A percentile compares a stretch with the other conserved stretches of the same genome.
Evolutionary conservation across 1,140 invertebrate species (phyloP).

Genomic region (Chelonus insularis): DNA sequence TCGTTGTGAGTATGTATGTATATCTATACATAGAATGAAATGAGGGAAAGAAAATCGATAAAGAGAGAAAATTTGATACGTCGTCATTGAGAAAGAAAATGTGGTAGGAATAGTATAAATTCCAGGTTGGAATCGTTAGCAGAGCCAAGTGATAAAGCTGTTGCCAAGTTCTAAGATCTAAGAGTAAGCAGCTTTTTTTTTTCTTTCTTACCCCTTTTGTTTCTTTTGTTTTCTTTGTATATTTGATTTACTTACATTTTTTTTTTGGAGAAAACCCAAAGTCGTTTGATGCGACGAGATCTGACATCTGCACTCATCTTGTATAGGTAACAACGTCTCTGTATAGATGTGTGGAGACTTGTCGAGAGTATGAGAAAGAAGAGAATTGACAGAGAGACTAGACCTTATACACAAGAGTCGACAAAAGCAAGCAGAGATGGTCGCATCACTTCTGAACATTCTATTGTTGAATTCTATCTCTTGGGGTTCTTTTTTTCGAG

Average conservation of each 20-base stretch:
- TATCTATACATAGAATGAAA: no score
- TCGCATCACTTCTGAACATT: no score
- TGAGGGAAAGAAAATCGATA: no score
- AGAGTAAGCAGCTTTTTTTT: constrained; percentile 3
- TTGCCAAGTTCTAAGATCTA: constrained; percentile 6
- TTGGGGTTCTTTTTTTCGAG: no score
- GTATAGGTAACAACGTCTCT: no score
- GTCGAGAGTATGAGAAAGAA: no score
- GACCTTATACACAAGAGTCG: no score
- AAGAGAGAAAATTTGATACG: not conserved
- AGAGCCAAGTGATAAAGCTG: constrained; percentile 1
- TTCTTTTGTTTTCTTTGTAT: not conserved
- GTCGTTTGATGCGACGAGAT: constrained; percentile 6
- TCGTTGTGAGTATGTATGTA: no score
- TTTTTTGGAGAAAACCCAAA: constrained; percentile 1
- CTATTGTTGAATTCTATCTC: no score
- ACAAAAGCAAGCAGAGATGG: no score
- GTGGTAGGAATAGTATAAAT: not conserved
- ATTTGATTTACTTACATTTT: not conserved
- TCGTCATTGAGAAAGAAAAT: not conserved
- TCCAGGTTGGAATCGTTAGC: constrained; percentile 3
- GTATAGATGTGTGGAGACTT: no score
- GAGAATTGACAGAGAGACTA: no score
- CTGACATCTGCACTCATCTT: not conserved
- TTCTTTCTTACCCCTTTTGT: not conserved